Conservation (phyloP, 2,888 invertebrate genomes). For the Epinotia demarniana region DNA sequence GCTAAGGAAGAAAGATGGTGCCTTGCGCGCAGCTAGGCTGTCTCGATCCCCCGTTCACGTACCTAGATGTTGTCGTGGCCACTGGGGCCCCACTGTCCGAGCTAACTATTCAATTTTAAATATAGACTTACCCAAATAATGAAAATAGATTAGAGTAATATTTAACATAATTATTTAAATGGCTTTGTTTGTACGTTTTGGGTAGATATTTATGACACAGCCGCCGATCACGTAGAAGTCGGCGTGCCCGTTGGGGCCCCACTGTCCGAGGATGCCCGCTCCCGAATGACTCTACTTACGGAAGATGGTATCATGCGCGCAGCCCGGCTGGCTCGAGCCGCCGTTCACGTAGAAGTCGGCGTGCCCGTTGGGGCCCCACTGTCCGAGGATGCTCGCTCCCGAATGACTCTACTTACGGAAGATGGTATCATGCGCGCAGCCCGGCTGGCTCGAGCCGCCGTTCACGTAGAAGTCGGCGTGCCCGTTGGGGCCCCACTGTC, state of each 20-base stretch:
- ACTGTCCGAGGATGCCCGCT: slow-evolving; percentile 94
- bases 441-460: slow-evolving; percentile 94
- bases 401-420: slow-evolving; percentile 90
- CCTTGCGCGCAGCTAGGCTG: no score
- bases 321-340: slow-evolving; percentile 94
- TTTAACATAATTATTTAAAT: no score
- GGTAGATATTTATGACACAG: no score
- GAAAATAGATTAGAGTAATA: no score
- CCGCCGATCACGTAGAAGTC: slow-evolving; percentile 96
- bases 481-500: slow-evolving; percentile 95
- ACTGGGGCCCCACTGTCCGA: slow-evolving; percentile 95
- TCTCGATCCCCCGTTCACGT: slow-evolving; percentile 91
- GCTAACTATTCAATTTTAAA: slow-evolving; percentile 45
- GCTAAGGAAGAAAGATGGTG: no score
- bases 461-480: slow-evolving; percentile 96
- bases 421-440: slow-evolving; percentile 92
- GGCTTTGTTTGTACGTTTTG: no score
- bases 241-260: slow-evolving; percentile 95
- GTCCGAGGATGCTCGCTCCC: slow-evolving; percentile 94
- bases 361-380: slow-evolving; percentile 95
- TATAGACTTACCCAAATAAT: no score
- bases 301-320: slow-evolving; percentile 93
- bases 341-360: slow-evolving; percentile 96
- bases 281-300: slow-evolving; percentile 85
- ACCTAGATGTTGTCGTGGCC: slow-evolving; percentile 96